Percentiles rank a stretch among this genome's conserved stretches.
phyloP scores from a whole-genome alignment of 2,888 invertebrate genomes.

The Drosophila antonietae region DNA sequence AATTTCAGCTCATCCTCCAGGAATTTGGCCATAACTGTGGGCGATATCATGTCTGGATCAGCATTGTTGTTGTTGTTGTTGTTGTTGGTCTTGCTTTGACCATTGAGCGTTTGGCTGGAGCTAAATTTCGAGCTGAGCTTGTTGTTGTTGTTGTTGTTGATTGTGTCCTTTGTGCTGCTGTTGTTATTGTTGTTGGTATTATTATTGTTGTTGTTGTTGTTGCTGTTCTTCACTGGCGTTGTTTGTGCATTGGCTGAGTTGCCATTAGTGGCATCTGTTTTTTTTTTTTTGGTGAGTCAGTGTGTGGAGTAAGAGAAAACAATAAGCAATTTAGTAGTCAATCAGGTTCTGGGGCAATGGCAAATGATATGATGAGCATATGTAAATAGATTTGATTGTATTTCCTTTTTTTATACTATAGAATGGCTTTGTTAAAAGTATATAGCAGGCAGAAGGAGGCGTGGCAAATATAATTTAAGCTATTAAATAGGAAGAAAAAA shows the following conservation, averaged over 20 bases:
- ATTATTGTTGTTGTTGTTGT: constrained; percentile 37
- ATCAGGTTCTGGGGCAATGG: background rate
- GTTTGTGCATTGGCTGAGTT: constrained; percentile 41
- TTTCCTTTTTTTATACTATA: background rate
- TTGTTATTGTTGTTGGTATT: constrained; percentile 23
- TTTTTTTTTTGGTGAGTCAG: background rate
- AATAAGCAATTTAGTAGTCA: background rate
- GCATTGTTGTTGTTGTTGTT: constrained; percentile 37
- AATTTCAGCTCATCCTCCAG: constrained; percentile 94
- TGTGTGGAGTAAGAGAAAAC: background rate
- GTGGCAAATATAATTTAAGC: no score
- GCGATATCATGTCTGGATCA: constrained; percentile 87
- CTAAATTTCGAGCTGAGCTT: constrained; percentile 47
- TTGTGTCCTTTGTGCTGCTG: constrained; percentile 27
- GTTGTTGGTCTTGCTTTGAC: constrained; percentile 30
- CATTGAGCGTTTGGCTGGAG: constrained; percentile 38
- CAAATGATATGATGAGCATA: background rate
- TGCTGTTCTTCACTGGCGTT: constrained; percentile 42
- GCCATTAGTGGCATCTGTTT: constrained; percentile 50
- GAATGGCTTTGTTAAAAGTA: background rate
- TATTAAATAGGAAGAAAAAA: no score
- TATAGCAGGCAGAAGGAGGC: no score
- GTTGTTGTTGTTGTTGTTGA: constrained; percentile 48
- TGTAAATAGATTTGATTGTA: background rate
- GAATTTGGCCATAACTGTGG: constrained; percentile 96